These are phyloP conservation scores for Eclectus roratus DNA, from an alignment of 2,113 vertebrate genomes.

Conservation along the genomic window DNA sequence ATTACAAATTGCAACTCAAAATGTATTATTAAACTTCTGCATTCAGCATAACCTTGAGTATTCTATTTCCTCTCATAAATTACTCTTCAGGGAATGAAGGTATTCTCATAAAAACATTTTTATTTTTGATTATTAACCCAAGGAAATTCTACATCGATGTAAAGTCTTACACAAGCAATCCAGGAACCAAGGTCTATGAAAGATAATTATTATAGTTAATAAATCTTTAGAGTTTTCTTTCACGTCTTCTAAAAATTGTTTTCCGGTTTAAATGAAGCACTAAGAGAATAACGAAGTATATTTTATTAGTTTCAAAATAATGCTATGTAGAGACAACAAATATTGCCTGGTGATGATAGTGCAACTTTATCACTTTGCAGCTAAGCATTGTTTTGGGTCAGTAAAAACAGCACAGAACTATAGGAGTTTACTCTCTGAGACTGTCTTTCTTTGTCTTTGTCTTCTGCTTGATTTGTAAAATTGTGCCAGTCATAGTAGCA, in stretches of 20 bases:
- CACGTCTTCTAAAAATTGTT: not conserved
- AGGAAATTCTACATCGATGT: not conserved
- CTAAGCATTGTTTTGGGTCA: not conserved
- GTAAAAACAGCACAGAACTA: not conserved
- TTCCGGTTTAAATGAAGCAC: not conserved
- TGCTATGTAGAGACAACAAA: not conserved
- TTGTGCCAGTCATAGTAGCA: not conserved
- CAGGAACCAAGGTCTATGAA: not conserved
- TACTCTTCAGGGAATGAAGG: not conserved
- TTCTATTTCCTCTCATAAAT: not conserved
- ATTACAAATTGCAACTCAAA: not conserved
- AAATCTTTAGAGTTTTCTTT: not conserved
- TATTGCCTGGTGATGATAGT: not conserved
- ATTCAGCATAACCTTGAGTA: not conserved
- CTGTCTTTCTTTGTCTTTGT: not conserved
- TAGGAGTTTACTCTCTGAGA: not conserved
- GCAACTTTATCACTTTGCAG: not conserved
- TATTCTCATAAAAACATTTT: not conserved
- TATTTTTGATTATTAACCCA: not conserved
- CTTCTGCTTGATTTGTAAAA: not conserved
- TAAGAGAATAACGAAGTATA: not conserved
- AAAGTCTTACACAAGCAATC: not conserved
- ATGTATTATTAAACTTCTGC: not conserved
- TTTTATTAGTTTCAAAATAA: not conserved
- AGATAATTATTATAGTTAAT: not conserved